Evolutionary conservation across 2,888 invertebrate genomes (phyloP).

Genomic region (Plebejus argus): DNA sequence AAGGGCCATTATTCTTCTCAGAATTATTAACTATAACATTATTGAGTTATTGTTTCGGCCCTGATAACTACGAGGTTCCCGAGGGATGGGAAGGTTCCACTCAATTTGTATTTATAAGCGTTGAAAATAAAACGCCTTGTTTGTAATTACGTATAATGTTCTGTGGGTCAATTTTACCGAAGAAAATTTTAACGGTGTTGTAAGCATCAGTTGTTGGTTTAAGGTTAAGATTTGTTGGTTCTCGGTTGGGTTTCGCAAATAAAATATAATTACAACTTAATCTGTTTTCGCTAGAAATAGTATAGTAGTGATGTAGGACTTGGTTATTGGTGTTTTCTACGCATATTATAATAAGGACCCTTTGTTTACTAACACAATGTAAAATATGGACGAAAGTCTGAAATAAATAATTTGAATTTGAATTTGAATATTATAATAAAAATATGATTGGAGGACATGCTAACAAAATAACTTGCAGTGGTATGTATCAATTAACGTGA

Average conservation of each 20-base stretch:
- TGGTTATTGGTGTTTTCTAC: too few relatives aligned
- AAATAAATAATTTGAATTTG: too few relatives aligned
- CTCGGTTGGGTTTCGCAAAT: not conserved
- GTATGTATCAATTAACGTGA: too few relatives aligned
- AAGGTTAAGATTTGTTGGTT: not conserved
- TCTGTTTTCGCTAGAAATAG: too few relatives aligned
- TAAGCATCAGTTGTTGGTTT: not conserved
- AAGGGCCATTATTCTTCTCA: not conserved
- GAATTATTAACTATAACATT: not conserved
- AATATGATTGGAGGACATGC: too few relatives aligned
- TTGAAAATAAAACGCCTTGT: slow-evolving; percentile 23
- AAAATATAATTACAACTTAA: not conserved
- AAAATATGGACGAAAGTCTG: too few relatives aligned
- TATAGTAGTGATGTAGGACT: too few relatives aligned
- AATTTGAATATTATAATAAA: too few relatives aligned
- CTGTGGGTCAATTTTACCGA: not conserved
- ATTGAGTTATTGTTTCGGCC: slow-evolving; percentile 39
- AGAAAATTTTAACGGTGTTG: not conserved
- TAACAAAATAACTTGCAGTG: too few relatives aligned
- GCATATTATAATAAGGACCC: too few relatives aligned
- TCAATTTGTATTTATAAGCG: slow-evolving; percentile 45
- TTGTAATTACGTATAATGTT: not conserved
- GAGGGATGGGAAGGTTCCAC: slow-evolving; percentile 38
- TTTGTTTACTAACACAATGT: too few relatives aligned
- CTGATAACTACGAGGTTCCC: slow-evolving; percentile 44